A percentile compares a stretch with the other conserved stretches of the same genome.
phyloP scores from a whole-genome alignment of 1,140 invertebrate genomes.

The Tetragonula clypearis region DNA sequence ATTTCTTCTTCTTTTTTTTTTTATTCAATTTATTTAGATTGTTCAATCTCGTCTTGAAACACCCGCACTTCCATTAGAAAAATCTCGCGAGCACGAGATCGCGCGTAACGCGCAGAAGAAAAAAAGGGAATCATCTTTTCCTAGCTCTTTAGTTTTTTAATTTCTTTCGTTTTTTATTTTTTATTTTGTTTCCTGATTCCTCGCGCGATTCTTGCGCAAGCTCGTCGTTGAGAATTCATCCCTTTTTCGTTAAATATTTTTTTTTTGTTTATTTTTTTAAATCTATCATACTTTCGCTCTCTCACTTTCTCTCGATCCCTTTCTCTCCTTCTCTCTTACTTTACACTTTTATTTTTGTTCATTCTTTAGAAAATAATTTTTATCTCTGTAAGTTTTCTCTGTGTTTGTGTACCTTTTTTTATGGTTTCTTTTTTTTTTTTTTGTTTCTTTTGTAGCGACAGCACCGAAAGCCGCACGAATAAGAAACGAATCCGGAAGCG shows the following conservation, averaged over 20 bases:
- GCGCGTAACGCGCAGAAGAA: conserved; percentile 7
- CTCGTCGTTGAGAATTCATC: conserved; percentile 15
- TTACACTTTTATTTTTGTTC: conserved; percentile 8
- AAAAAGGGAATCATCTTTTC: not conserved
- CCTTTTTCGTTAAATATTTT: not conserved
- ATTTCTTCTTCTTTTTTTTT: not conserved
- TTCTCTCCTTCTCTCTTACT: conserved; percentile 30
- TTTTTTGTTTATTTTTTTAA: not conserved
- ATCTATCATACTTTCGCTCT: conserved; percentile 18
- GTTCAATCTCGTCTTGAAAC: conserved; percentile 8
- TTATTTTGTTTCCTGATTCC: not conserved
- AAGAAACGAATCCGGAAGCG: not conserved
- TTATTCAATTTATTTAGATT: not conserved
- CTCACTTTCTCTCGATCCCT: conserved; percentile 29
- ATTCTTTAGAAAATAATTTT: conserved; percentile 56
- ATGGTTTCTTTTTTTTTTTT: conserved; percentile 7
- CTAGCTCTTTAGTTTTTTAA: not conserved
- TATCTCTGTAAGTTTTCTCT: conserved; percentile 37
- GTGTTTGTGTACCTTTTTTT: not conserved
- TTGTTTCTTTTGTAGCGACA: conserved; percentile 1
- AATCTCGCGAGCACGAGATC: conserved; percentile 37
- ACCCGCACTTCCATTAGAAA: conserved; percentile 32
- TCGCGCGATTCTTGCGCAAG: conserved; percentile 32
- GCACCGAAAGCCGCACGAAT: not conserved
- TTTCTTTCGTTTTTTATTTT: not conserved